Conservation (phyloP, 2,113 vertebrate species). For the Eulemur macaco region DNA sequence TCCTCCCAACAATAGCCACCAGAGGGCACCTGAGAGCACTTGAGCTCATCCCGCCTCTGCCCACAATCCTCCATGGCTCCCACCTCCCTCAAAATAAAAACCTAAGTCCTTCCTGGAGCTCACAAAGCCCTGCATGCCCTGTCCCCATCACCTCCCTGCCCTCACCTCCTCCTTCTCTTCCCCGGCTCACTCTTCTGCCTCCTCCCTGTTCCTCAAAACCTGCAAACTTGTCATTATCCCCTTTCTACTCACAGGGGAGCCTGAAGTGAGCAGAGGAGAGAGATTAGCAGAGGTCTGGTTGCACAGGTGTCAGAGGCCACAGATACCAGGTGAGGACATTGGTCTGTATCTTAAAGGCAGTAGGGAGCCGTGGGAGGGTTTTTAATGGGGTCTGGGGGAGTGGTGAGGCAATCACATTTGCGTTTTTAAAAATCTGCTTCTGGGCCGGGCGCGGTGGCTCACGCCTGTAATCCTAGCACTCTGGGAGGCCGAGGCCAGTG, state of each 20-base stretch:
- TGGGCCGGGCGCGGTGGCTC: too few relatives aligned
- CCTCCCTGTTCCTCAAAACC: too few relatives aligned
- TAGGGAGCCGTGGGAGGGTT: neutral
- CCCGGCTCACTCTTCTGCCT: too few relatives aligned
- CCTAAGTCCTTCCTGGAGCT: neutral
- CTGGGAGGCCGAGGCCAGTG: too few relatives aligned
- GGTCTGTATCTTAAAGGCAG: neutral
- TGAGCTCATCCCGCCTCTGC: neutral
- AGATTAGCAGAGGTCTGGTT: neutral
- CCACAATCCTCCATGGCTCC: neutral
- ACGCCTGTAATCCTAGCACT: too few relatives aligned
- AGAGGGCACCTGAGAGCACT: neutral
- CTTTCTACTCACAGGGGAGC: neutral
- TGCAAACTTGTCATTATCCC: neutral
- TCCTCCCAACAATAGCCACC: neutral
- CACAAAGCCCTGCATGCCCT: neutral
- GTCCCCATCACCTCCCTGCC: neutral
- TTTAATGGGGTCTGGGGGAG: neutral
- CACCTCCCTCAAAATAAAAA: neutral
- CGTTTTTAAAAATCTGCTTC: neutral
- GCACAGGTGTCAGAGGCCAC: neutral
- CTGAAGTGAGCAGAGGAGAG: neutral
- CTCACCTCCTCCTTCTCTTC: too few relatives aligned
- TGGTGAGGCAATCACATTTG: neutral
- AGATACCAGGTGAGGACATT: neutral